Evolutionary conservation across 2,888 invertebrate species (phyloP).

Genomic region (Eupsilia transversa): DNA sequence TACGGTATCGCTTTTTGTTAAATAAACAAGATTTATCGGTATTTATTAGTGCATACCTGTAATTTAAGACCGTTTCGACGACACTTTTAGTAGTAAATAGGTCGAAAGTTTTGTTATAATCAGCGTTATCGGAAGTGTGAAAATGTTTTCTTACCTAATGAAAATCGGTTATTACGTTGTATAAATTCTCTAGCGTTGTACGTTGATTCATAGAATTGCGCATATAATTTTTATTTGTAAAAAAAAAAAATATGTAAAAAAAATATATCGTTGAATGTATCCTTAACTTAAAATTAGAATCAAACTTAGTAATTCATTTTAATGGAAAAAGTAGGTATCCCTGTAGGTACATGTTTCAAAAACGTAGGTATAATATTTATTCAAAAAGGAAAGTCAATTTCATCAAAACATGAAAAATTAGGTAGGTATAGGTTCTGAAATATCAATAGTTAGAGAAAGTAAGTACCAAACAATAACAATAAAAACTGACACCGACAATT

Average conservation of each 20-base stretch:
- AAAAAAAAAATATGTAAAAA: background rate
- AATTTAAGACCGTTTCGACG: slow-evolving; percentile 44
- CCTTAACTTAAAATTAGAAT: background rate
- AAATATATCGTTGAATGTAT: background rate
- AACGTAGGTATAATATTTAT: background rate
- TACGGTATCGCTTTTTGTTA: slow-evolving; percentile 82
- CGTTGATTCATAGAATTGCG: background rate
- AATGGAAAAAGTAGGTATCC: background rate
- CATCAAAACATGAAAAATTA: slow-evolving; percentile 5
- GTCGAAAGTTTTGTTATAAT: slow-evolving; percentile 49
- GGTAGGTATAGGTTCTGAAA: slow-evolving; percentile 21
- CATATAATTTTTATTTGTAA: background rate
- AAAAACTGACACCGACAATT: slow-evolving; percentile 35
- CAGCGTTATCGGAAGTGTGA: slow-evolving; percentile 54
- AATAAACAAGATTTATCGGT: slow-evolving; percentile 72
- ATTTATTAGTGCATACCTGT: slow-evolving; percentile 55
- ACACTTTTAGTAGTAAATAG: slow-evolving; percentile 51
- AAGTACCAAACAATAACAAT: slow-evolving; percentile 28
- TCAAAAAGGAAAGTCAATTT: background rate
- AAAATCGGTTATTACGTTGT: slow-evolving; percentile 27
- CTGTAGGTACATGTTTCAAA: background rate
- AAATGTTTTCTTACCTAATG: slow-evolving; percentile 40
- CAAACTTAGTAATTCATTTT: background rate
- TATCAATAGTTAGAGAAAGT: slow-evolving; percentile 26
- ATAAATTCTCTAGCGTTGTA: background rate